Percentiles rank a stretch among this genome's conserved stretches.
phyloP scores from a whole-genome alignment of 2,888 invertebrate genomes.

The Synergus laeviventris region DNA sequence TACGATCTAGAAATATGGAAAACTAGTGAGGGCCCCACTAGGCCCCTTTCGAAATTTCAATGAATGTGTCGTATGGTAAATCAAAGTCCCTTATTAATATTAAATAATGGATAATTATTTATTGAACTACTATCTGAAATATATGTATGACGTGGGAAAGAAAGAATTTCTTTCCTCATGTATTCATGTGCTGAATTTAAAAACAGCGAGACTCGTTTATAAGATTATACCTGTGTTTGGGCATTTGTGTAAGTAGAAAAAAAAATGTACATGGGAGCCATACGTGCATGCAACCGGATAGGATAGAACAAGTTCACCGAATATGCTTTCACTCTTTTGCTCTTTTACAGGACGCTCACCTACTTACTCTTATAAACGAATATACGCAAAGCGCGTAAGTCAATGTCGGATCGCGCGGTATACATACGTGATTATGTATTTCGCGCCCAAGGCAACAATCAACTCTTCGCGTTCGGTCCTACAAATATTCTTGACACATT shows the following conservation, averaged over 20 bases:
- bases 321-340: constrained; percentile 59
- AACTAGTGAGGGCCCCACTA: too few species aligned
- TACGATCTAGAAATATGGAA: too few species aligned
- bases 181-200: constrained; percentile 13
- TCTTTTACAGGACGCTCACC: constrained; percentile 52
- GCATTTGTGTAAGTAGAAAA: constrained; percentile 31
- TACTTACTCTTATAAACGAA: constrained; percentile 50
- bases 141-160: neutral
- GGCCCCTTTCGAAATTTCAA: too few species aligned
- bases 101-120: neutral
- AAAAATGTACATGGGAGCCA: constrained; percentile 27
- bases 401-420: constrained; percentile 44
- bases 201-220: constrained; percentile 26
- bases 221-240: constrained; percentile 13
- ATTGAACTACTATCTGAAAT: neutral
- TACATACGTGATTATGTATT: constrained; percentile 44
- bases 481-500: constrained; percentile 28
- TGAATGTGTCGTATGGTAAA: too few species aligned
- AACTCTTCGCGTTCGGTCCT: constrained; percentile 38
- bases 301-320: constrained; percentile 51
- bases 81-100: too few species aligned
- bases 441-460: constrained; percentile 52
- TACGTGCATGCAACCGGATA: constrained; percentile 39
- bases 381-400: constrained; percentile 44
- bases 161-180: neutral